A percentile compares a stretch with the other conserved stretches of the same genome.
These are phyloP conservation scores for Myrmophylax atrothorax DNA, from an alignment of 2,113 vertebrate genomes.

Conservation along the genomic window DNA sequence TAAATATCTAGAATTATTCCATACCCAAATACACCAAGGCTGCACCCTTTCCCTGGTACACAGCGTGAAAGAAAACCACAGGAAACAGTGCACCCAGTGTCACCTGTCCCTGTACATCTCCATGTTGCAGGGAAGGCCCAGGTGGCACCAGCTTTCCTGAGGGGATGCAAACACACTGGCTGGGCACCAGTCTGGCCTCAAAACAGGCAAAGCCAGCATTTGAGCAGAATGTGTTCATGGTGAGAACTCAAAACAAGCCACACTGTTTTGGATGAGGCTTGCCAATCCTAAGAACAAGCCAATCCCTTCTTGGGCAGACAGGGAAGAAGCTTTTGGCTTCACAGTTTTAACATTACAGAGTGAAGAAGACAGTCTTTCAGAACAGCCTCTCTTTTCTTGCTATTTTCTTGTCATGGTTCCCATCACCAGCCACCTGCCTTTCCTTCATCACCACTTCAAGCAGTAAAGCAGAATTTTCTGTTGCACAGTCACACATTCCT, in stretches of 20 bases:
- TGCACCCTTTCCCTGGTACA: background rate
- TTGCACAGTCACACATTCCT: background rate
- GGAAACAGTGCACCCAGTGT: background rate
- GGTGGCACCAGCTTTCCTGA: background rate
- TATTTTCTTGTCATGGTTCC: background rate
- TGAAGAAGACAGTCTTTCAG: background rate
- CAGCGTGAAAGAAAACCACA: background rate
- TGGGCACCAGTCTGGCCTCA: background rate
- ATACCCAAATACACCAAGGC: background rate
- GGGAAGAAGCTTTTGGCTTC: background rate
- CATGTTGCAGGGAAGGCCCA: background rate
- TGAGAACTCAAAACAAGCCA: background rate
- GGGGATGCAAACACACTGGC: fast-evolving
- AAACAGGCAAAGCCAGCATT: background rate
- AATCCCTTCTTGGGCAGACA: background rate
- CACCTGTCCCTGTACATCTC: background rate
- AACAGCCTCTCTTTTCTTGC: background rate
- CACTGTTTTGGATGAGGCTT: background rate
- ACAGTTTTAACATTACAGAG: background rate
- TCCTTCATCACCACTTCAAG: background rate
- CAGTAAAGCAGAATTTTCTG: background rate
- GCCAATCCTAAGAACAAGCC: background rate
- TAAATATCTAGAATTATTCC: background rate
- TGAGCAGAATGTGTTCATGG: background rate
- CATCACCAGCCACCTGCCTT: background rate